Conservation (phyloP, 2,888 invertebrate species). For the Latrodectus hesperus region DNA sequence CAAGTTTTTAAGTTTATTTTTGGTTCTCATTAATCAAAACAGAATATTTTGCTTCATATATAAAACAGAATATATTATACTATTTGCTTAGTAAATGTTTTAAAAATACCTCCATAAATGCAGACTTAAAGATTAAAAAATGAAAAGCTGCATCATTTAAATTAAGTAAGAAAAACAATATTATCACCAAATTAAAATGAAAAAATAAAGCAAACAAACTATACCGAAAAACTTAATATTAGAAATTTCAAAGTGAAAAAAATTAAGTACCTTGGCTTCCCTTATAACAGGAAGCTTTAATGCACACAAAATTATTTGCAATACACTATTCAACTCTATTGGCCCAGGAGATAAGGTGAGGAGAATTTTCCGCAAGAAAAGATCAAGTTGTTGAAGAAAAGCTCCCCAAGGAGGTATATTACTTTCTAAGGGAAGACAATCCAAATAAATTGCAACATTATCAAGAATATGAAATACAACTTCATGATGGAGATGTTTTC, state of each 20-base stretch:
- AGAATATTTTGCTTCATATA: too few relatives aligned
- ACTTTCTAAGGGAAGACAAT: conserved; percentile 83
- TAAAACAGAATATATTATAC: too few relatives aligned
- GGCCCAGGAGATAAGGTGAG: conserved; percentile 51
- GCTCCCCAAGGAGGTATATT: conserved; percentile 81
- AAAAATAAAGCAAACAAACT: too few relatives aligned
- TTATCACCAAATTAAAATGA: too few relatives aligned
- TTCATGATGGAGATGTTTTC: conserved; percentile 82
- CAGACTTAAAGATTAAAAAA: too few relatives aligned
- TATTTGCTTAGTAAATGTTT: too few relatives aligned
- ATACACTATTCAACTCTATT: conserved; percentile 82
- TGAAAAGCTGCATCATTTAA: too few relatives aligned
- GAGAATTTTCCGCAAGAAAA: conserved; percentile 84
- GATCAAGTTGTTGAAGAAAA: conserved; percentile 89
- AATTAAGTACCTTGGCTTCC: conserved; percentile 82
- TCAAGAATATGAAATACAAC: conserved; percentile 86
- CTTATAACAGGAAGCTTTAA: conserved; percentile 89
- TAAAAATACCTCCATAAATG: too few relatives aligned
- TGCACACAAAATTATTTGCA: conserved; percentile 85
- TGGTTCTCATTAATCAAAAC: too few relatives aligned
- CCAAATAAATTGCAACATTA: conserved; percentile 95
- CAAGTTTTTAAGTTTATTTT: too few relatives aligned
- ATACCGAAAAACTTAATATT: background rate
- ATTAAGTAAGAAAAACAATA: too few relatives aligned
- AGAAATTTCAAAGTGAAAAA: background rate